These are phyloP conservation scores for Thereva nobilitata DNA, from an alignment of 2,888 invertebrate species.

Conservation along the genomic window DNA sequence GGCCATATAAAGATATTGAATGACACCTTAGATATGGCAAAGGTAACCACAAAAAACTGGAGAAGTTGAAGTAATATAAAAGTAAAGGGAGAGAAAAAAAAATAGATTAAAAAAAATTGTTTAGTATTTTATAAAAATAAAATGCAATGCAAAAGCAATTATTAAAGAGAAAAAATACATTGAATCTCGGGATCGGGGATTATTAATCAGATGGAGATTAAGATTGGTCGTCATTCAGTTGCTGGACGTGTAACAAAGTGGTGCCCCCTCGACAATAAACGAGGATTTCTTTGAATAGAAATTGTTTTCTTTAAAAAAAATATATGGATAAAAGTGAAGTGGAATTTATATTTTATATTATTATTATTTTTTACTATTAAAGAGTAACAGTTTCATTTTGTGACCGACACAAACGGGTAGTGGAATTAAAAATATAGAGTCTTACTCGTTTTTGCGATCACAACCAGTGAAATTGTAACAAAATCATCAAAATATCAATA, in stretches of 20 bases:
- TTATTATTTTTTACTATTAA: neutral
- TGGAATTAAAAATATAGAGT: slow-evolving; percentile 41
- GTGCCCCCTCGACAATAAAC: slow-evolving; percentile 9
- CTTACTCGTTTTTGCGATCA: slow-evolving; percentile 60
- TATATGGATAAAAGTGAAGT: neutral
- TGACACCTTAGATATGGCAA: too few relatives aligned
- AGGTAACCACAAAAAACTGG: too few relatives aligned
- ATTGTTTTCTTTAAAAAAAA: neutral
- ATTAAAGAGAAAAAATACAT: slow-evolving; percentile 11
- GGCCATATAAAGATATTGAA: too few relatives aligned
- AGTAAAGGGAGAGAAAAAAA: too few relatives aligned
- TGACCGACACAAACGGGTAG: slow-evolving; percentile 61
- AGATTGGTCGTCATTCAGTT: slow-evolving; percentile 45
- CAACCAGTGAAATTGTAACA: slow-evolving; percentile 57
- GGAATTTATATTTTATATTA: neutral
- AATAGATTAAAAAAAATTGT: too few relatives aligned
- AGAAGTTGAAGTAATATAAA: too few relatives aligned
- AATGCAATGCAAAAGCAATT: too few relatives aligned
- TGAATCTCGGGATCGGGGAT: slow-evolving; percentile 29
- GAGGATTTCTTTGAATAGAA: neutral
- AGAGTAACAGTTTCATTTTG: slow-evolving; percentile 58
- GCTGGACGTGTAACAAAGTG: slow-evolving; percentile 43
- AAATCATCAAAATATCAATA: slow-evolving; percentile 6
- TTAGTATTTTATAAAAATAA: too few relatives aligned
- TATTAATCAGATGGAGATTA: slow-evolving; percentile 47